These are phyloP conservation scores for Chitala chitala DNA, from an alignment of 2,113 vertebrate species.

Conservation along the genomic window DNA sequence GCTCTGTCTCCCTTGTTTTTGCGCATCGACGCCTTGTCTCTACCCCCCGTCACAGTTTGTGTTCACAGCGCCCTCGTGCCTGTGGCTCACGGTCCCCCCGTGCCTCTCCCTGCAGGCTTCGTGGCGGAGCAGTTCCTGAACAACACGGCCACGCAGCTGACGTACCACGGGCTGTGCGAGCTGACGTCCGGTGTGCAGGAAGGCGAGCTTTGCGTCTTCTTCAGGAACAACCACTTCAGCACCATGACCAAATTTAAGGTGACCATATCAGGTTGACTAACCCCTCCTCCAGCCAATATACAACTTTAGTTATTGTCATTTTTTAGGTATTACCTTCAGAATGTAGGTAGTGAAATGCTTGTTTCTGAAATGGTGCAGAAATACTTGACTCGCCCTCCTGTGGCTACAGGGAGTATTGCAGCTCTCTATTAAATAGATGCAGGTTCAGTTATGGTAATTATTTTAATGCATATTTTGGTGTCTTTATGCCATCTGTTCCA, in stretches of 20 bases:
- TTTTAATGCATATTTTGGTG: too few species aligned
- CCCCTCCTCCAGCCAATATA: neutral
- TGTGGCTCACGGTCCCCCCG: neutral
- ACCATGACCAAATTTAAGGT: conserved; percentile 99
- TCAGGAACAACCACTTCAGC: conserved; percentile 99
- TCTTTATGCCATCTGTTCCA: too few species aligned
- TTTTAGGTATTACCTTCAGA: neutral
- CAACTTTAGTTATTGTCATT: neutral
- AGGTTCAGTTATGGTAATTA: too few species aligned
- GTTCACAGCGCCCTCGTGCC: neutral
- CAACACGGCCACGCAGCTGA: conserved; percentile 94
- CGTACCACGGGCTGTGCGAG: conserved; percentile 94
- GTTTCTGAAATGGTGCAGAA: too few species aligned
- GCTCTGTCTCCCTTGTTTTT: neutral
- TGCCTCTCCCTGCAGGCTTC: conserved; percentile 64
- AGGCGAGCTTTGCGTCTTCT: conserved; percentile 96
- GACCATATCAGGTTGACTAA: conserved; percentile 18
- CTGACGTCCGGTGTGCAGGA: conserved; percentile 93
- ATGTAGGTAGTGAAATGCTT: too few species aligned
- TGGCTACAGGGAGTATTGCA: neutral
- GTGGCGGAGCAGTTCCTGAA: conserved; percentile 94
- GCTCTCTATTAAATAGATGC: neutral
- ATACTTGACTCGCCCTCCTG: too few species aligned
- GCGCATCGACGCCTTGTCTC: neutral
- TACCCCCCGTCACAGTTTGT: neutral